Percentiles rank a stretch among this genome's conserved stretches.
phyloP scores from a whole-genome alignment of 2,888 invertebrate species.

The Julus scandinavius region DNA sequence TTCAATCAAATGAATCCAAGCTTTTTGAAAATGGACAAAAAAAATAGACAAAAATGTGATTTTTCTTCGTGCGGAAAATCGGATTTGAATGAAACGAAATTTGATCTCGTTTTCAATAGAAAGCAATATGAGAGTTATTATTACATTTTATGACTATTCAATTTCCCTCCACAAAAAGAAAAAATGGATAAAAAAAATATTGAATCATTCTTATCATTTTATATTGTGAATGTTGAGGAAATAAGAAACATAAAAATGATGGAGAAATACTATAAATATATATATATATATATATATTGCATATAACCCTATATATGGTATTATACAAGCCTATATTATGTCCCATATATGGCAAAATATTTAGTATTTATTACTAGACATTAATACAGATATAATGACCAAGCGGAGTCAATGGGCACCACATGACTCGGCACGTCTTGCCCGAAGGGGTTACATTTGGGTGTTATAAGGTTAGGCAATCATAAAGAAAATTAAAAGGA shows the following conservation, averaged over 20 bases:
- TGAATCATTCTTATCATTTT: neutral
- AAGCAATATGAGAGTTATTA: conserved; percentile 9
- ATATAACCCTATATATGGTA: too few relatives aligned
- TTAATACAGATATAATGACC: too few relatives aligned
- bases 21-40: neutral
- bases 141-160: conserved; percentile 22
- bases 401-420: too few relatives aligned
- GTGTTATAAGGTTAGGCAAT: too few relatives aligned
- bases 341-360: too few relatives aligned
- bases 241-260: neutral
- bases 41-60: neutral
- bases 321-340: too few relatives aligned
- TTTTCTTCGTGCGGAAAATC: neutral
- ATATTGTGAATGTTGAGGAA: neutral
- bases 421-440: too few relatives aligned
- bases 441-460: too few relatives aligned
- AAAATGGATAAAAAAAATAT: neutral
- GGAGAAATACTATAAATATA: too few relatives aligned
- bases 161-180: neutral
- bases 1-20: conserved; percentile 4
- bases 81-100: conserved; percentile 8
- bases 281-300: too few relatives aligned
- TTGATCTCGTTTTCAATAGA: neutral
- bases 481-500: too few relatives aligned
- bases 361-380: too few relatives aligned